Base-by-base conservation (phyloP, 2,113 vertebrate species). In the Probosciger aterrimus region DNA sequence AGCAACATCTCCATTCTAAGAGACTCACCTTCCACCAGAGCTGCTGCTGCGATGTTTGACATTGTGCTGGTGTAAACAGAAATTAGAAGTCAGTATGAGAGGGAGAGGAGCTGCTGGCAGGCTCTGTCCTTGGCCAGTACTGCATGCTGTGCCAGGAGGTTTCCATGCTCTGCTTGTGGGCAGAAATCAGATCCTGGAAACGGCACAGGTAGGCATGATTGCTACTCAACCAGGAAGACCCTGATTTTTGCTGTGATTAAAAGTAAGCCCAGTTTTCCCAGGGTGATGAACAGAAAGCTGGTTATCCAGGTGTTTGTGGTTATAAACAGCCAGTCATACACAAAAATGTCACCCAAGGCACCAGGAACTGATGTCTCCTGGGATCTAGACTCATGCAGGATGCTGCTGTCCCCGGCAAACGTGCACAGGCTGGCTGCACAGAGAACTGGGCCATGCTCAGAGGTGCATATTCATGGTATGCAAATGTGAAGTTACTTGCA, bases 381-480 rank as follows among this genome's bases (percentile, higher is more conserved):
- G 88, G 86, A 86, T 53, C 25, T 27, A 73, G 77, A 55, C n/a
- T 67, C 64, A 82, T 9, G 44, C 47, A 82, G 86, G 80, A 59
- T 92, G 88, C 62, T 92, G 88, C 74, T 91, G 82, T 84, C 70
- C 86, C 74, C 70, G 82, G 86, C 86, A 92, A 82, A 87, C 77
- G 30, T 28, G 65, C 46, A 65, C 52, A 82, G 65, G 59, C 89
- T 93, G 82, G 69, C 88, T 96, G 57, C 81, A 63, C 50, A 63
- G 81, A 91, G 95, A 96, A 95, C 37, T 93, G 86, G 92, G 92
- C 96, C 84, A 90, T 89, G 69, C 78, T 92, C 92, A 92, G 81
- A 91, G 74, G 86, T 92, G 62, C 91, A 92, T 97, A 93, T 95
- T 95, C 93, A 96, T 94, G 70, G 69, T 41, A 96, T 96, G 96